Evolutionary conservation across 2,113 vertebrate genomes (phyloP).

Genomic region (Rhea pennata): DNA sequence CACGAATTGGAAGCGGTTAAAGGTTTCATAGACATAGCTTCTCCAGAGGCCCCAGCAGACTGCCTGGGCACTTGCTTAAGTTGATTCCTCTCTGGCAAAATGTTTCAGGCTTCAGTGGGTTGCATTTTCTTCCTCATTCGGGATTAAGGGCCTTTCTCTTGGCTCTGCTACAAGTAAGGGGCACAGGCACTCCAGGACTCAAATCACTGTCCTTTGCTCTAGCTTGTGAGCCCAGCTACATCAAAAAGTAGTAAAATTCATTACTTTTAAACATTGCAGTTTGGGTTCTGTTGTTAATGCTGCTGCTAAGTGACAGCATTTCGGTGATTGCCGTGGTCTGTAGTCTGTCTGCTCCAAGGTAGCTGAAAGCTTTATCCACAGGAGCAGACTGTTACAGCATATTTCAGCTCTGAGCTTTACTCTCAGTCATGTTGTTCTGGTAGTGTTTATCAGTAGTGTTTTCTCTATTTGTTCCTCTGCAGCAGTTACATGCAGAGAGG

Average conservation of each 20-base stretch:
- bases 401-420: not conserved
- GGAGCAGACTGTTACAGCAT: not conserved
- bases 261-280: not conserved
- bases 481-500: not conserved
- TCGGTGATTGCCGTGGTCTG: accelerated
- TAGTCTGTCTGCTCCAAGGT: not conserved
- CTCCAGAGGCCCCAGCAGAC: too few relatives aligned
- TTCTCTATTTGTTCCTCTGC: not conserved
- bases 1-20: not conserved
- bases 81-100: not conserved
- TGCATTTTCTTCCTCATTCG: not conserved
- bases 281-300: not conserved
- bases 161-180: not conserved
- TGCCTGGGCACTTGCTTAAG: not conserved
- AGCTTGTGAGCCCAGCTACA: not conserved
- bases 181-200: not conserved
- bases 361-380: not conserved
- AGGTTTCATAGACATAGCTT: not conserved
- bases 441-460: not conserved
- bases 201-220: not conserved
- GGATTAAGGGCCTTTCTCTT: not conserved
- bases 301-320: not conserved
- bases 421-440: not conserved
- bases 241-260: not conserved
- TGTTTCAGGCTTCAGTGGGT: not conserved